Evolutionary conservation across 1,140 invertebrate genomes (phyloP), one percentile per base, ranked within the genome.

Genomic region (Uloborus diversus): DNA sequence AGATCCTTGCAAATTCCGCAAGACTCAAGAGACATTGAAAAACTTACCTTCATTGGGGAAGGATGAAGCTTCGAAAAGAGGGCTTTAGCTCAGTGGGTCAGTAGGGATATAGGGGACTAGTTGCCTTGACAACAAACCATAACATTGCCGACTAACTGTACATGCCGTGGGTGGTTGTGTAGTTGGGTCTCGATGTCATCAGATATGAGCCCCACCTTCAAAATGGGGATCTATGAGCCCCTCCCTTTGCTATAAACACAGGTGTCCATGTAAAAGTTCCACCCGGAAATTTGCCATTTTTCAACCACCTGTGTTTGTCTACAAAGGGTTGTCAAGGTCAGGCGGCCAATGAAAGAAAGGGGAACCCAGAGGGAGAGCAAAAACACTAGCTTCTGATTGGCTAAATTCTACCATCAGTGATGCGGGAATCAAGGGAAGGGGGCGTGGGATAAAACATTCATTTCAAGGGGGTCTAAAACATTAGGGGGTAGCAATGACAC

Each of bases 321-420:
- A 73, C 57, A 73, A 73, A 73, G 70, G 70, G 70, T 73, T 73
- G 70, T 73, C 70, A 73, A 73, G 70, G 70, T 73, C 70, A 73
- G 28, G 1, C 57, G 47, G 25, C 49, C 70, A 56, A 73, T 61
- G 61, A 57, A 25, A 30, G 62, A 30, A 73, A 17, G 27, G 57
- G 68, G 68, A 42, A 62, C 61, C 70, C 35, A 32, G 62, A 57
- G 57, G 62, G 66, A 51, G 57, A 49, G 27, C 17, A 11, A 13
- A 30, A 37, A 62, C 32, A 5, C 56, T 3, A 25, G 32, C 4
- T 25, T 30, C 25, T 49, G 23, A 73, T 73, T 73, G 70, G 70
- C 2, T 35, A 23, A 49, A 73, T 28, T 57, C 33, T 7, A 57
- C 49, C 57, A 61, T 49, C 57, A 53, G 57, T 9, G 70, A 73